phyloP scores from a whole-genome alignment of 1,140 invertebrate genomes.

The Branchinecta lindahli region DNA sequence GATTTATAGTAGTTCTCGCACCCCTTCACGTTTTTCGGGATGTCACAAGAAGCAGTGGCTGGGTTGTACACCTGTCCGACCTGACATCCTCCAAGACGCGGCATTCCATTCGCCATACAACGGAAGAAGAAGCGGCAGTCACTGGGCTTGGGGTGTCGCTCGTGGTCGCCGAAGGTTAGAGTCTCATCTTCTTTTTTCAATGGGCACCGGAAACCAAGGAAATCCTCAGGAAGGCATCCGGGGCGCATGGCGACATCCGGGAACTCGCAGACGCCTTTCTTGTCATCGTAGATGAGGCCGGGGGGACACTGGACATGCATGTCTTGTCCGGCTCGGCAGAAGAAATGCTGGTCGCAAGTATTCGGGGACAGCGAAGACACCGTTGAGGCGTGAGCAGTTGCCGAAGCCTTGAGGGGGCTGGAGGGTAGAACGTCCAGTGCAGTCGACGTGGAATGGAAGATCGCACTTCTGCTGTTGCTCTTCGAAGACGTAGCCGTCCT shows the following conservation, averaged over 20 bases:
- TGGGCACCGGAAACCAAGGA: constrained; percentile 30
- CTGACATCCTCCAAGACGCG: constrained; percentile 30
- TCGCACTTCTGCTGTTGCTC: constrained; percentile 28
- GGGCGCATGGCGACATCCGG: constrained; percentile 23
- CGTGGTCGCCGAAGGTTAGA: constrained; percentile 24
- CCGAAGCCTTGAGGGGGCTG: constrained; percentile 22
- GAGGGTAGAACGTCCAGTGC: constrained; percentile 25
- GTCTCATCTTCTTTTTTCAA: constrained; percentile 17
- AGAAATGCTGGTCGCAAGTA: constrained; percentile 20
- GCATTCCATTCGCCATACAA: constrained; percentile 29
- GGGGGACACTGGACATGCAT: constrained; percentile 29
- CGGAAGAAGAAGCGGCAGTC: constrained; percentile 31
- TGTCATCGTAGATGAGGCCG: constrained; percentile 31
- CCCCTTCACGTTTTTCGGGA: constrained; percentile 29
- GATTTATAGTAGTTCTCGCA: constrained; percentile 19
- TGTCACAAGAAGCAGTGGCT: constrained; percentile 31
- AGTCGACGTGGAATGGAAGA: constrained; percentile 31
- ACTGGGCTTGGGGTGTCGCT: constrained; percentile 26
- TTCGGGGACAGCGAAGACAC: constrained; percentile 14
- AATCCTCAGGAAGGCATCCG: constrained; percentile 22
- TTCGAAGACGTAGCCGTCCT: constrained; percentile 33
- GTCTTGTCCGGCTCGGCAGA: constrained; percentile 12
- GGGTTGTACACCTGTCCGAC: constrained; percentile 34
- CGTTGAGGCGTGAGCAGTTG: constrained; percentile 19
- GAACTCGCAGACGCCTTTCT: constrained; percentile 24